A percentile compares a stretch with the other conserved stretches of the same genome.
Conservation (phyloP, 2,888 invertebrate species). For the Cyclophora albipunctata region DNA sequence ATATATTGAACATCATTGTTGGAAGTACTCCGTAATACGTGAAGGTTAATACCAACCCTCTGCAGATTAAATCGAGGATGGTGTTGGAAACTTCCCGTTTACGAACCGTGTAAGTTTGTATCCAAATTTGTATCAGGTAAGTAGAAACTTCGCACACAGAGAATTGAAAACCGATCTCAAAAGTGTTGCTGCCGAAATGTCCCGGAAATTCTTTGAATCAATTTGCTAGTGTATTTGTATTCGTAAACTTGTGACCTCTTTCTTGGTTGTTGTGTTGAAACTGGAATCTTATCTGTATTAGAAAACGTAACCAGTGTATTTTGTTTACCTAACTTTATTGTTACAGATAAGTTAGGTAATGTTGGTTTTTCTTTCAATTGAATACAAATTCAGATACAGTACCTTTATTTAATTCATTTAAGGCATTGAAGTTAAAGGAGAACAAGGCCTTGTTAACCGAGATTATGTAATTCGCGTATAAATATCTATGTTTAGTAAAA, state of each 20-base stretch:
- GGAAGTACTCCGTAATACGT: conserved; percentile 7
- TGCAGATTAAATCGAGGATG: conserved; percentile 20
- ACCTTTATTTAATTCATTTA: too few relatives aligned
- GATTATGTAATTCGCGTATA: too few relatives aligned
- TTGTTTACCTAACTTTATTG: too few relatives aligned
- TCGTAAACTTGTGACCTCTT: conserved; percentile 2
- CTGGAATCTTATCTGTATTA: neutral
- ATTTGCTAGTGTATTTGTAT: conserved; percentile 5
- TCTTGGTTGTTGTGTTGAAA: neutral
- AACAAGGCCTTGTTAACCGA: too few relatives aligned
- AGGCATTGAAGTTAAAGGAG: too few relatives aligned
- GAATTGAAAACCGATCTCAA: conserved; percentile 10
- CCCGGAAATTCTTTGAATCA: conserved; percentile 3
- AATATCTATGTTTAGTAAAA: too few relatives aligned
- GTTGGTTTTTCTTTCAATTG: too few relatives aligned
- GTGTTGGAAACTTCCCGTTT: conserved; percentile 20
- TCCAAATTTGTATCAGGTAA: conserved; percentile 23
- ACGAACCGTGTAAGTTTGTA: conserved; percentile 16
- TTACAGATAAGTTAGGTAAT: too few relatives aligned
- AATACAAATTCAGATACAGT: too few relatives aligned
- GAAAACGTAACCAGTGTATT: neutral
- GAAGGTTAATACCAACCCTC: conserved; percentile 11
- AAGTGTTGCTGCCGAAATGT: conserved; percentile 8
- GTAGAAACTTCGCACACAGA: conserved; percentile 12
- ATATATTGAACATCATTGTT: conserved; percentile 12